These are phyloP conservation scores for Platerodrilus igneus DNA, from an alignment of 2,888 invertebrate species.

Conservation along the genomic window DNA sequence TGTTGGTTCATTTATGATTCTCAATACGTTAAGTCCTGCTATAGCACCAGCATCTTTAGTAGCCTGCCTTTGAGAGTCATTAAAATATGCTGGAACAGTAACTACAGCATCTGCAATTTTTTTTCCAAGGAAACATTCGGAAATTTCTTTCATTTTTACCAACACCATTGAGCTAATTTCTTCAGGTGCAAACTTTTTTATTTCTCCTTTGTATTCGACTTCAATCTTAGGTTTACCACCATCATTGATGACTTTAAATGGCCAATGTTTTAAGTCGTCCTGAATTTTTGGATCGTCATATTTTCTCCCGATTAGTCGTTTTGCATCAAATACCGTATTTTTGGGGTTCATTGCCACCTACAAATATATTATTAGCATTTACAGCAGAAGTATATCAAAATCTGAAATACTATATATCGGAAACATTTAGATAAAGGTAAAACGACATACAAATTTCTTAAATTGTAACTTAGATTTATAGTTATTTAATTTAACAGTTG, in stretches of 20 bases:
- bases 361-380: too few species aligned
- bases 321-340: slow-evolving; percentile 79
- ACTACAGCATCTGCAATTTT: slow-evolving; percentile 72
- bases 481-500: too few species aligned
- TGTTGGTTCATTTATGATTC: slow-evolving; percentile 89
- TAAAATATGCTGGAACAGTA: slow-evolving; percentile 81
- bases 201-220: slow-evolving; percentile 69
- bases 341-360: slow-evolving; percentile 75
- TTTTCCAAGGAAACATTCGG: slow-evolving; percentile 71
- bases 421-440: too few species aligned
- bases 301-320: slow-evolving; percentile 76
- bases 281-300: slow-evolving; percentile 75
- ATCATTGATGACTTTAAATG: slow-evolving; percentile 67
- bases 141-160: slow-evolving; percentile 77
- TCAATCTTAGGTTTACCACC: slow-evolving; percentile 69
- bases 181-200: slow-evolving; percentile 73
- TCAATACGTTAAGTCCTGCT: slow-evolving; percentile 79
- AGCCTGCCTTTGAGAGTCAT: slow-evolving; percentile 76
- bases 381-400: too few species aligned
- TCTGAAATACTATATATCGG: too few species aligned
- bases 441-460: too few species aligned
- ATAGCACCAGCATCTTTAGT: slow-evolving; percentile 87
- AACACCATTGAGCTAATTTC: slow-evolving; percentile 83
- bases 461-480: too few species aligned
- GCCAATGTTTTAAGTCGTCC: slow-evolving; percentile 81